Percentiles rank a stretch among this genome's conserved stretches.
Evolutionary conservation across 2,113 vertebrate genomes (phyloP).

Genomic region (Xyliphius kryptos): DNA sequence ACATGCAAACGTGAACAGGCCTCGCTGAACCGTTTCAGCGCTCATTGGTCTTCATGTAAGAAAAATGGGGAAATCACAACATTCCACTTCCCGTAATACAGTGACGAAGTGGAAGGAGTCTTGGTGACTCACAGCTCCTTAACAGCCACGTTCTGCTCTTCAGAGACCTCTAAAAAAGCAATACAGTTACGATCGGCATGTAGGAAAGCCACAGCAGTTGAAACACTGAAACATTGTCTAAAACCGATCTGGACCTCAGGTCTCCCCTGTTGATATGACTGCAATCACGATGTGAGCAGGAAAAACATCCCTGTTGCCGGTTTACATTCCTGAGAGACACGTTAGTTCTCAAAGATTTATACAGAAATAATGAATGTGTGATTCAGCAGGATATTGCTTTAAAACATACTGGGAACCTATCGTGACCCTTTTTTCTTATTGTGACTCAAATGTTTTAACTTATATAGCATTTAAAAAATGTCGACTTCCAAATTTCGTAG

Average conservation of each 20-base stretch:
- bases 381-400: too few species aligned
- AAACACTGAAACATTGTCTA: not conserved
- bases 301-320: not conserved
- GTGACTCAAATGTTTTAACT: too few species aligned
- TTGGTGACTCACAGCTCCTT: slow-evolving; percentile 61
- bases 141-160: slow-evolving; percentile 46
- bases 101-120: slow-evolving; percentile 43
- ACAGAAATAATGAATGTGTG: too few species aligned
- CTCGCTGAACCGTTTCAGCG: slow-evolving; percentile 41
- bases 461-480: too few species aligned
- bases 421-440: too few species aligned
- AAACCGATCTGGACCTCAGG: slow-evolving; percentile 22
- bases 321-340: slow-evolving; percentile 7
- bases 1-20: slow-evolving; percentile 51
- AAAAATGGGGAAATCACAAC: slow-evolving; percentile 58
- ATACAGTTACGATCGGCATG: slow-evolving; percentile 8
- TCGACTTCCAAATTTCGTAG: too few species aligned
- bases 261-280: not conserved
- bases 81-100: slow-evolving; percentile 67
- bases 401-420: too few species aligned
- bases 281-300: not conserved
- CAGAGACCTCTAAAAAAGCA: slow-evolving; percentile 44
- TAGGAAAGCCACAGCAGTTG: not conserved
- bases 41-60: slow-evolving; percentile 32
- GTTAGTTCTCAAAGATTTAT: not conserved